phyloP scores from a whole-genome alignment of 2,888 invertebrate genomes.

The Corbicula japonica region DNA sequence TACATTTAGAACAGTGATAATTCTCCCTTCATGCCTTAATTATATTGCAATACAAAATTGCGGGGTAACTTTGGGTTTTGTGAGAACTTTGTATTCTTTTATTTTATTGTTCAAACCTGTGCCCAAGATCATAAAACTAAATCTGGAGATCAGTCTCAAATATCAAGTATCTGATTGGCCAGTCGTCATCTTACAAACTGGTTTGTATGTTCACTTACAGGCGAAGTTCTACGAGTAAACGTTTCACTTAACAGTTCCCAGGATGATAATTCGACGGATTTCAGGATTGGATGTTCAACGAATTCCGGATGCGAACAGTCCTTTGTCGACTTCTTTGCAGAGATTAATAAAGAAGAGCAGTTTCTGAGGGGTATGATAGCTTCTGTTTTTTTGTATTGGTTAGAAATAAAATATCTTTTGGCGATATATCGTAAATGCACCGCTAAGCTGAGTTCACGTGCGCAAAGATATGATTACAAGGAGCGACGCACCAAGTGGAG shows the following conservation, averaged over 20 bases:
- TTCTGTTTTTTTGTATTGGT: not conserved
- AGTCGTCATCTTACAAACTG: not conserved
- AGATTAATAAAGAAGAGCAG: slow-evolving; percentile 48
- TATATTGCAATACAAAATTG: not conserved
- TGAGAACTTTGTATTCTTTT: not conserved
- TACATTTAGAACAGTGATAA: no score
- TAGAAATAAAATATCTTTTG: not conserved
- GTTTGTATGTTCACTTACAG: slow-evolving; percentile 29
- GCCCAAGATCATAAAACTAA: no score
- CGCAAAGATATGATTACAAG: no score
- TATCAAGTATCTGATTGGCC: no score
- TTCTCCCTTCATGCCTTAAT: not conserved
- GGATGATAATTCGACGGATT: slow-evolving; percentile 23
- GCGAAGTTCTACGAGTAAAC: slow-evolving; percentile 53
- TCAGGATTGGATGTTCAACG: slow-evolving; percentile 50
- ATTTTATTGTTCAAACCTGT: not conserved
- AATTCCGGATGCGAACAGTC: slow-evolving; percentile 62
- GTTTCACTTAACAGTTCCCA: slow-evolving; percentile 37
- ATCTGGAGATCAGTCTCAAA: no score
- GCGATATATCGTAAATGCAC: no score
- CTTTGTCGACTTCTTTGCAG: slow-evolving; percentile 60
- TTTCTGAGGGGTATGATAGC: slow-evolving; percentile 29
- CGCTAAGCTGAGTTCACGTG: no score
- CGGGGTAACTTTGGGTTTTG: not conserved
- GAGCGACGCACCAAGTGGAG: no score